Conservation (phyloP, 1,140 invertebrate species). For the Lanistes nyassanus region DNA sequence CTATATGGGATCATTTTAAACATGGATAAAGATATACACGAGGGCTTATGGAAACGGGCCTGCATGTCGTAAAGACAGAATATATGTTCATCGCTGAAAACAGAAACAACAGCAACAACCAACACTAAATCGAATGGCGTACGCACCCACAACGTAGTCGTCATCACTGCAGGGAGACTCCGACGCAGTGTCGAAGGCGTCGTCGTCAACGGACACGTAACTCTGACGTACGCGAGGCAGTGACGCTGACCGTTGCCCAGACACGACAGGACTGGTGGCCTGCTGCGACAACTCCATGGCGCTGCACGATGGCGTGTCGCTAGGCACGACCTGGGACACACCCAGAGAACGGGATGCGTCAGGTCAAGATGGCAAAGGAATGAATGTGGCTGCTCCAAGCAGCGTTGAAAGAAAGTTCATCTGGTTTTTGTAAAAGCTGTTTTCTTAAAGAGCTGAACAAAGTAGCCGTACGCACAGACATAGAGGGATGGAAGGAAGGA, state of each 20-base stretch:
- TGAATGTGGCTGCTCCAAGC: too few species aligned
- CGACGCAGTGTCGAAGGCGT: slow-evolving; percentile 4
- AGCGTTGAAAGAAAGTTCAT: too few species aligned
- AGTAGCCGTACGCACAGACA: slow-evolving; percentile 1
- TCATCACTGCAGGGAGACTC: slow-evolving; percentile 11
- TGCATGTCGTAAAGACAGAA: too few species aligned
- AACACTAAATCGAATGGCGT: not conserved
- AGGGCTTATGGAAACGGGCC: too few species aligned
- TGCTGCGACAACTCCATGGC: slow-evolving; percentile 7
- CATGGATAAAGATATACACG: too few species aligned
- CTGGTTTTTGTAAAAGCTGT: too few species aligned
- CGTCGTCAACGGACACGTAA: slow-evolving; percentile 18
- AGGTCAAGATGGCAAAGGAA: not conserved
- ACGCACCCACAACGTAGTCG: not conserved
- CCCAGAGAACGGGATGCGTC: not conserved
- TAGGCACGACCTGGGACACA: slow-evolving; percentile 12
- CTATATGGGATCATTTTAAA: too few species aligned
- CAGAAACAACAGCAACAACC: slow-evolving; percentile 6
- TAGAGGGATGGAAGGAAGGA: not conserved
- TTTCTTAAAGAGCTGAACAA: not conserved
- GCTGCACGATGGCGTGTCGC: slow-evolving; percentile 6
- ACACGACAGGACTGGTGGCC: not conserved
- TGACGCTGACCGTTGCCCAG: not conserved
- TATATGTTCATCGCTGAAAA: not conserved
- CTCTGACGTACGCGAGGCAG: not conserved